Conservation (phyloP, 23 tunicate species). For the Trididemnum clinides region DNA sequence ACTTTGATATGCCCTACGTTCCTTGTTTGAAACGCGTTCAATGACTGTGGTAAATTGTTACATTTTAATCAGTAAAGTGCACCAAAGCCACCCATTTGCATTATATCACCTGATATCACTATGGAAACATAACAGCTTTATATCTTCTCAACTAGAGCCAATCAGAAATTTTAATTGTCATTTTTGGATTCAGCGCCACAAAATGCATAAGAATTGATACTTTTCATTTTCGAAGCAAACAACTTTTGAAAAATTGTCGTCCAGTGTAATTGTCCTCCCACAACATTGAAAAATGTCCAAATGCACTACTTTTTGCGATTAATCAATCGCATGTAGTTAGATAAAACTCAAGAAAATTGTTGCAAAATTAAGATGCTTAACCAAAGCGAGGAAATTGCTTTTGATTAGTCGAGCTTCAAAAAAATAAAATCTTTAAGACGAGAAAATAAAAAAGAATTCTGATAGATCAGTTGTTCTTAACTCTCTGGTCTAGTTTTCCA, state of each 20-base stretch:
- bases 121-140: not conserved
- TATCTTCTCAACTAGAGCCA: conserved; percentile 18
- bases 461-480: too few relatives aligned
- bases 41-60: conserved; percentile 19
- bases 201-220: conserved; percentile 15
- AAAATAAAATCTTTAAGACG: too few relatives aligned
- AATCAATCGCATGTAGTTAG: too few relatives aligned
- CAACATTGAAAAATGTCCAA: too few relatives aligned
- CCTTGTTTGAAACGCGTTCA: not conserved
- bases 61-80: conserved; percentile 18
- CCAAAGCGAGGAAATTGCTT: too few relatives aligned
- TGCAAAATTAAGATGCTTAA: too few relatives aligned
- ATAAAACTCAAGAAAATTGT: too few relatives aligned
- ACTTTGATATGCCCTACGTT: not conserved
- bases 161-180: conserved; percentile 12
- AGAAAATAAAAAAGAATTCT: too few relatives aligned
- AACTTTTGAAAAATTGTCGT: conserved; percentile 30
- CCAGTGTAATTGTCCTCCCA: too few relatives aligned
- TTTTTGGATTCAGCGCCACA: conserved; percentile 30
- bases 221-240: conserved; percentile 29
- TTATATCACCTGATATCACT: not conserved
- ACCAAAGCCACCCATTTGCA: not conserved
- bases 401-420: too few relatives aligned
- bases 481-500: too few relatives aligned
- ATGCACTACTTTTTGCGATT: too few relatives aligned